Percentiles rank a stretch among this genome's conserved stretches.
phyloP scores from a whole-genome alignment of 2,113 vertebrate species.

The Myocastor coypus region DNA sequence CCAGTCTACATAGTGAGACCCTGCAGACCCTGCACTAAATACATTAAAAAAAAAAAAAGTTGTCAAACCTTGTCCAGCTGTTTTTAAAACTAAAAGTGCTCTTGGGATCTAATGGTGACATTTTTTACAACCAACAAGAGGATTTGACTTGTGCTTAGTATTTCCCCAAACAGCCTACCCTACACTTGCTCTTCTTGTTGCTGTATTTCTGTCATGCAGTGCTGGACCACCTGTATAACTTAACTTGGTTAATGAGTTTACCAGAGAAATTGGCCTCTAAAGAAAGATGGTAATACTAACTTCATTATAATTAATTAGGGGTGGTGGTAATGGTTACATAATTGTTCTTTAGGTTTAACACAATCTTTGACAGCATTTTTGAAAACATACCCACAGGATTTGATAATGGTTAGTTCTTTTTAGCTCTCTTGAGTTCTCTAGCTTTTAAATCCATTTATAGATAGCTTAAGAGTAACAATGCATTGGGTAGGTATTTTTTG shows the following conservation, averaged over 20 bases:
- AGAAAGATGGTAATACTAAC: not conserved
- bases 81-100: not conserved
- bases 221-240: not conserved
- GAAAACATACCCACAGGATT: not conserved
- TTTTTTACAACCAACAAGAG: not conserved
- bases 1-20: no score
- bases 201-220: not conserved
- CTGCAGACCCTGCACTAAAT: no score
- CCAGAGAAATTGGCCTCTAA: not conserved
- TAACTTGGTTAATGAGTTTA: not conserved
- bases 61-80: not conserved
- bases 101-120: not conserved
- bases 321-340: not conserved
- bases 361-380: not conserved
- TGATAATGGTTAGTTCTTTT: not conserved
- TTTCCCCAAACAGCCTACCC: not conserved
- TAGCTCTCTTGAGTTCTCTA: not conserved
- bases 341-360: not conserved
- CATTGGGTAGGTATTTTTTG: not conserved
- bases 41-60: not conserved
- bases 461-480: not conserved
- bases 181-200: not conserved
- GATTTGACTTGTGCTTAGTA: not conserved
- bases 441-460: not conserved
- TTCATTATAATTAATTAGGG: not conserved